phyloP scores from a whole-genome alignment of 2,113 vertebrate species.

The Eolophus roseicapilla region DNA sequence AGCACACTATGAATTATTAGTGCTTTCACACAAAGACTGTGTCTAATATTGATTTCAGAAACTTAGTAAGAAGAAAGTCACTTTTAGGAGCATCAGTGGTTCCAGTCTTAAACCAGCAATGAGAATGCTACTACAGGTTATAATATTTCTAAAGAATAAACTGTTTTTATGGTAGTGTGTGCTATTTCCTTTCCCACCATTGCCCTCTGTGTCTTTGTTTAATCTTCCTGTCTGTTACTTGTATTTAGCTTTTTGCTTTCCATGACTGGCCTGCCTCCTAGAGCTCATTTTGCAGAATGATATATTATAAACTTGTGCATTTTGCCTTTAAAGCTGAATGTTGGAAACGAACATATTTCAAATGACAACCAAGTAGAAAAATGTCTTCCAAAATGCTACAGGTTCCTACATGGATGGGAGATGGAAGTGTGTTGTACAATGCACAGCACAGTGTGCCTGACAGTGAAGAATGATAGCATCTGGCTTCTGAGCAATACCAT shows the following conservation, averaged over 20 bases:
- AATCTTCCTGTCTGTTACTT: neutral
- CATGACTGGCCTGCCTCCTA: neutral
- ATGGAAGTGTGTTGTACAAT: neutral
- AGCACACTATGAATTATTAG: neutral
- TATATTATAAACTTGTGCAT: neutral
- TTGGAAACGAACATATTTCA: neutral
- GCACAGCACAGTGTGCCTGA: neutral
- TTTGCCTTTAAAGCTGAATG: neutral
- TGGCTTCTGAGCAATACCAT: neutral
- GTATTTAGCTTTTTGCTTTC: neutral
- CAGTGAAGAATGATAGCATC: neutral
- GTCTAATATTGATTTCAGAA: neutral
- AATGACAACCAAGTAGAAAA: neutral
- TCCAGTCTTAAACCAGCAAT: neutral
- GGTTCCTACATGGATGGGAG: neutral
- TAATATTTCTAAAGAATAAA: neutral
- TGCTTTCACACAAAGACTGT: neutral
- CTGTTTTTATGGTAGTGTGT: neutral
- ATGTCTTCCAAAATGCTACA: neutral
- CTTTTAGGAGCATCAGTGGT: neutral
- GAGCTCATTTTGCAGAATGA: neutral
- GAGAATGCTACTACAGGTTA: neutral
- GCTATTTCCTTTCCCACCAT: neutral
- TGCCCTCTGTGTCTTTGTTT: neutral
- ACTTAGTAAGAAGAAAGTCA: neutral